These are phyloP conservation scores for Ephialtes manifestator DNA, from an alignment of 2,888 invertebrate species.

Conservation along the genomic window DNA sequence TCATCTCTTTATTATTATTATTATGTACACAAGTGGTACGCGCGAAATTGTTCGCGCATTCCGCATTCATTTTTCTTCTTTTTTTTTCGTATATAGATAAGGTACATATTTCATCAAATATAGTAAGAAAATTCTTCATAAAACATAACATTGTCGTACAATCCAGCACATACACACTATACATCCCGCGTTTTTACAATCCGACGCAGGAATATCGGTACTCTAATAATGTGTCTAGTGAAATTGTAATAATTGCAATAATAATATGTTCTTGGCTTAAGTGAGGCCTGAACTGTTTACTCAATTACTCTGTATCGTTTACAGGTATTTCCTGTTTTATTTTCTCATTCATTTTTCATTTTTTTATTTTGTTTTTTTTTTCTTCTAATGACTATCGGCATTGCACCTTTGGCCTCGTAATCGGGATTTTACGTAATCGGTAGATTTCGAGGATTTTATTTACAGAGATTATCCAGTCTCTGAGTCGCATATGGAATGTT, in stretches of 20 bases:
- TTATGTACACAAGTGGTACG: slow-evolving; percentile 65
- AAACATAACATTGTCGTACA: slow-evolving; percentile 65
- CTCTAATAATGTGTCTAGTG: slow-evolving; percentile 30
- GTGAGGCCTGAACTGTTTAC: slow-evolving; percentile 29
- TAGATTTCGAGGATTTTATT: slow-evolving; percentile 37
- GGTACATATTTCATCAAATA: slow-evolving; percentile 69
- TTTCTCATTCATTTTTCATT: neutral
- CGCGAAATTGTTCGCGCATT: slow-evolving; percentile 55
- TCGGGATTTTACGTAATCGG: slow-evolving; percentile 31
- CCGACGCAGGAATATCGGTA: slow-evolving; percentile 30
- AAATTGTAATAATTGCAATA: slow-evolving; percentile 54
- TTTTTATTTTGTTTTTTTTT: slow-evolving; percentile 1
- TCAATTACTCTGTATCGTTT: slow-evolving; percentile 35
- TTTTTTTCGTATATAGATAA: slow-evolving; percentile 36
- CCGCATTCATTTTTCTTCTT: slow-evolving; percentile 28
- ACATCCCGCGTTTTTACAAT: slow-evolving; percentile 20
- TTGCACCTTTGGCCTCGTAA: slow-evolving; percentile 59
- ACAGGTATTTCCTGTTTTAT: slow-evolving; percentile 20
- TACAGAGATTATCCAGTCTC: slow-evolving; percentile 50
- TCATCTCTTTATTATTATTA: slow-evolving; percentile 54
- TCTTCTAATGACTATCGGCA: slow-evolving; percentile 55
- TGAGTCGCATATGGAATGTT: slow-evolving; percentile 61
- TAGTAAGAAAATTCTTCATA: slow-evolving; percentile 69
- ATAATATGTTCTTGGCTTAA: slow-evolving; percentile 39
- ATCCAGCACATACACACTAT: slow-evolving; percentile 50